Conservation (phyloP, 1,140 invertebrate species). For the Drosophila prosaltans region DNA sequence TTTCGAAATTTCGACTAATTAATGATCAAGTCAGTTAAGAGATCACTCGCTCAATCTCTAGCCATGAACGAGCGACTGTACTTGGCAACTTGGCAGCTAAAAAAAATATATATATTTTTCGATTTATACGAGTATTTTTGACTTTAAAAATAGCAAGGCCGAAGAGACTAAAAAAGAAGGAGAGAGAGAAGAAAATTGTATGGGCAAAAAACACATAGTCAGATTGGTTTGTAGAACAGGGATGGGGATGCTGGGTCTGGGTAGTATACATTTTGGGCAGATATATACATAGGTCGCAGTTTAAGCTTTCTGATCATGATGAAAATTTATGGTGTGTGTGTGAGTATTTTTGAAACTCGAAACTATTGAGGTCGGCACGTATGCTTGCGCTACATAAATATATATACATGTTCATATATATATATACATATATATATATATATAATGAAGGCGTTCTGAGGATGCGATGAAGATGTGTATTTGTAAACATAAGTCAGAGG, state of each 20-base stretch:
- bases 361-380: conserved; percentile 71
- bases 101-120: conserved; percentile 20
- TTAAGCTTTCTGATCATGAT: conserved; percentile 55
- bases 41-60: conserved; percentile 33
- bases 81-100: conserved; percentile 71
- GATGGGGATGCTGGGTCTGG: not conserved
- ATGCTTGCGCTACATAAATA: conserved; percentile 37
- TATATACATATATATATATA: not conserved
- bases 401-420: too few species aligned
- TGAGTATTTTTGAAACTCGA: conserved; percentile 55
- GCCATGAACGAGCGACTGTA: conserved; percentile 61
- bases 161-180: conserved; percentile 34
- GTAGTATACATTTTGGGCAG: conserved; percentile 20
- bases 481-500: conserved; percentile 35
- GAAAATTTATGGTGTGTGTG: conserved; percentile 50
- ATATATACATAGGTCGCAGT: conserved; percentile 54
- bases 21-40: not conserved
- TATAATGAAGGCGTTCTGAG: conserved; percentile 42
- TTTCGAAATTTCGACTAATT: not conserved
- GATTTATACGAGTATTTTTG: conserved; percentile 40
- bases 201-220: conserved; percentile 19
- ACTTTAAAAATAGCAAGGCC: conserved; percentile 75
- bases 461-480: conserved; percentile 9
- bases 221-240: conserved; percentile 48
- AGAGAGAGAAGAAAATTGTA: not conserved